These are phyloP conservation scores for Cydia fagiglandana DNA, from an alignment of 1,140 invertebrate genomes.

Conservation along the genomic window DNA sequence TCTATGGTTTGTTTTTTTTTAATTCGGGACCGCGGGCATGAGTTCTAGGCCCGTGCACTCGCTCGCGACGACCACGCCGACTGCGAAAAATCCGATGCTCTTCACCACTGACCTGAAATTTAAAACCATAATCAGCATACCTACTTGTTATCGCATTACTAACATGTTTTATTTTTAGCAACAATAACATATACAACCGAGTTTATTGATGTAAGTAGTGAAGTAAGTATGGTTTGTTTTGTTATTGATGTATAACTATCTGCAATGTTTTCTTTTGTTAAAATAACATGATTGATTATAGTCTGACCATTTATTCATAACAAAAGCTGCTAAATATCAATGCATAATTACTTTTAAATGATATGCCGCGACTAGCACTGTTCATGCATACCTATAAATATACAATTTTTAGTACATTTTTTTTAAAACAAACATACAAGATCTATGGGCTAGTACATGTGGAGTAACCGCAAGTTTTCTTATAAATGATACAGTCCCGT, in stretches of 20 bases:
- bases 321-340: too few species aligned
- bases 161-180: background rate
- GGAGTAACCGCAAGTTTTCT: too few species aligned
- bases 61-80: constrained; percentile 84
- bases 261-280: background rate
- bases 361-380: too few species aligned
- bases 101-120: constrained; percentile 84
- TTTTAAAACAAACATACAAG: too few species aligned
- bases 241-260: background rate
- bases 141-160: background rate
- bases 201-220: background rate
- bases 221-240: background rate
- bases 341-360: too few species aligned
- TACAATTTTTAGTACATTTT: too few species aligned
- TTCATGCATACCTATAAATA: too few species aligned
- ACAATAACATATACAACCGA: background rate
- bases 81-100: constrained; percentile 83
- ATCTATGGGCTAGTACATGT: too few species aligned
- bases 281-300: background rate
- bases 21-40: constrained; percentile 79
- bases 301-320: too few species aligned
- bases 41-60: constrained; percentile 84
- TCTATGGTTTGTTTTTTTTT: constrained; percentile 44
- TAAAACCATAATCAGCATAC: constrained; percentile 44
- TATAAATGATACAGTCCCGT: too few species aligned